phyloP scores from a whole-genome alignment of 2,113 vertebrate genomes.

The Tachuris rubrigastra region DNA sequence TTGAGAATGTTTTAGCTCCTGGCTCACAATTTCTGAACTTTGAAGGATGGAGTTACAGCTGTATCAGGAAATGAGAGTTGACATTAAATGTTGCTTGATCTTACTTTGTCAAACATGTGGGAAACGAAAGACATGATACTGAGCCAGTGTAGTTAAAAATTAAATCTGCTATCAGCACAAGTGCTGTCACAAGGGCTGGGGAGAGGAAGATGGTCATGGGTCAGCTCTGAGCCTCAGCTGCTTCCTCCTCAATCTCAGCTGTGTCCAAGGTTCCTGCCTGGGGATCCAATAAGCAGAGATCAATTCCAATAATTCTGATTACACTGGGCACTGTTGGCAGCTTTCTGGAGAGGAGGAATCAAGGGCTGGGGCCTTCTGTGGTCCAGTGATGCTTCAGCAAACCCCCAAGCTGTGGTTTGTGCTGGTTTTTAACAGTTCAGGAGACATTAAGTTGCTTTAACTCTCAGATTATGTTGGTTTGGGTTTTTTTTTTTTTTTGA shows the following conservation, averaged over 20 bases:
- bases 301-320: not conserved
- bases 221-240: not conserved
- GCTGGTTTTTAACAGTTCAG: not conserved
- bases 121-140: not conserved
- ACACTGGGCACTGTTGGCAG: not conserved
- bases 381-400: not conserved
- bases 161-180: accelerated
- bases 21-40: not conserved
- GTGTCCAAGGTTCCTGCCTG: accelerated
- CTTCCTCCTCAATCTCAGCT: not conserved
- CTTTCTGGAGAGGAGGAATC: not conserved
- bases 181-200: not conserved
- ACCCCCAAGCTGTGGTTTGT: not conserved
- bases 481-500: not conserved
- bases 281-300: not conserved
- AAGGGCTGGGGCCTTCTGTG: not conserved
- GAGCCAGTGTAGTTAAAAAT: not conserved
- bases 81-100: not conserved
- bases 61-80: not conserved
- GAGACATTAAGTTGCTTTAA: not conserved
- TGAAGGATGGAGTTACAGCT: not conserved
- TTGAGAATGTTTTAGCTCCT: not conserved
- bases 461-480: not conserved
- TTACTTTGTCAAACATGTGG: not conserved
- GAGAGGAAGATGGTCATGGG: not conserved